Evolutionary conservation across 2,797 vertebrate species (phyloP), one percentile per base, ranked within the genome.

Genomic region (Distichodus sexfasciatus): DNA sequence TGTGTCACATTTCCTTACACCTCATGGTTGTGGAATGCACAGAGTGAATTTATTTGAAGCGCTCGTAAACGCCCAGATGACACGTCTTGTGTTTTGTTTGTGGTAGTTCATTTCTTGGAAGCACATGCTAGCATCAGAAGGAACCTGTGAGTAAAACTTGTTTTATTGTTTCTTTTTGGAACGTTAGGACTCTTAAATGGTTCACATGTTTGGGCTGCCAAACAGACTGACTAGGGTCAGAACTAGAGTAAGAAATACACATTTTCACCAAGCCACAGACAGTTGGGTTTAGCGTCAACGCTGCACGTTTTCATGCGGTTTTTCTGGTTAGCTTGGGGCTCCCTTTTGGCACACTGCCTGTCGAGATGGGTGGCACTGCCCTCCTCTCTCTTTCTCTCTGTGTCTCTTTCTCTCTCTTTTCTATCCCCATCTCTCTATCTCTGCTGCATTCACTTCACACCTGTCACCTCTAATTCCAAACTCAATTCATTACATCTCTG

Each of bases 301-400:
- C 41, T n/a, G n/a, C n/a, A 8, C 12, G 11, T 35, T 15, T 33
- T 31, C 28, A 33, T 17, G 21, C 12, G 10, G 29, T 29, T 51
- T n/a, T n/a, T n/a, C n/a, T n/a, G n/a, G n/a, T n/a, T n/a, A n/a
- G n/a, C n/a, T n/a, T n/a, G 31, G 3, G n/a, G 31, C 4, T 5
- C 17, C 2, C 51, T 8, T 41, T 14, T 59, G 23, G 23, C 7
- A 40, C 21, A 23, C n/a, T 2, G 21, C 35, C 31, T 36, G 17
- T 38, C 53, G 36, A 3, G 36, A 41, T 17, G 23, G 23, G 62
- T 55, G 29, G 80, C 75, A 68, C 74, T 69, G 33, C 44, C 35
- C 14, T 11, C n/a, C 19, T 58, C 4, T 44, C 29, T 24, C 9
- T 33, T 6, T 41, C 31, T 12, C 0, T 43, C 6, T 31, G 14